Conservation (phyloP, 2,113 vertebrate species). For the Platanista minor region DNA sequence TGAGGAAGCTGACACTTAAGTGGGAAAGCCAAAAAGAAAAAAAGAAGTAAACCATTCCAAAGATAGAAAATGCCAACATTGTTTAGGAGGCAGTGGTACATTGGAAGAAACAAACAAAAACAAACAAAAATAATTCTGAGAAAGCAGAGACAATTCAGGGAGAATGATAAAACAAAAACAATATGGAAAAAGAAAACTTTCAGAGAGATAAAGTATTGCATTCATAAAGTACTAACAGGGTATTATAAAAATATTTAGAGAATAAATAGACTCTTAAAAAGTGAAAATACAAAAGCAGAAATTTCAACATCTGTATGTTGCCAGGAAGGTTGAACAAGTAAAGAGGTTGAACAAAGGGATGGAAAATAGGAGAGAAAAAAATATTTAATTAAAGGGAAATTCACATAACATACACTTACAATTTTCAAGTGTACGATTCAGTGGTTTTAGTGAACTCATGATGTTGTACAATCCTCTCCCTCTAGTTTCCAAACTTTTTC, state of each 20-base stretch:
- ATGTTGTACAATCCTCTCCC: background rate
- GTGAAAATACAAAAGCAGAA: background rate
- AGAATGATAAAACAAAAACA: constrained; percentile 8
- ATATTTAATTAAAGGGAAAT: background rate
- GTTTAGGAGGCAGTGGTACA: background rate
- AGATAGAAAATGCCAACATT: background rate
- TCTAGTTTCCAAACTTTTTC: background rate
- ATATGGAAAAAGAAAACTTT: background rate
- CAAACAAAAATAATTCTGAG: background rate
- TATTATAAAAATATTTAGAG: background rate
- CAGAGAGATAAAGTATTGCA: background rate
- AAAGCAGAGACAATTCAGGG: background rate
- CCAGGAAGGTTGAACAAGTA: background rate
- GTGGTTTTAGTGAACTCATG: background rate
- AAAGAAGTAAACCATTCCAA: background rate
- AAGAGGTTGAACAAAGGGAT: background rate
- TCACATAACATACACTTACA: background rate
- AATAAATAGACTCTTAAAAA: background rate
- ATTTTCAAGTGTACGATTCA: background rate
- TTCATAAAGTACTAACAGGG: background rate
- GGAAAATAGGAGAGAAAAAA: background rate
- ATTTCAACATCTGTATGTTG: background rate
- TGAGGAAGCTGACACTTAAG: background rate
- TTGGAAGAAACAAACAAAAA: background rate
- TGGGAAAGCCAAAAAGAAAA: background rate